These are phyloP conservation scores for Watsonalla binaria DNA, from an alignment of 2,888 invertebrate genomes.

Conservation along the genomic window DNA sequence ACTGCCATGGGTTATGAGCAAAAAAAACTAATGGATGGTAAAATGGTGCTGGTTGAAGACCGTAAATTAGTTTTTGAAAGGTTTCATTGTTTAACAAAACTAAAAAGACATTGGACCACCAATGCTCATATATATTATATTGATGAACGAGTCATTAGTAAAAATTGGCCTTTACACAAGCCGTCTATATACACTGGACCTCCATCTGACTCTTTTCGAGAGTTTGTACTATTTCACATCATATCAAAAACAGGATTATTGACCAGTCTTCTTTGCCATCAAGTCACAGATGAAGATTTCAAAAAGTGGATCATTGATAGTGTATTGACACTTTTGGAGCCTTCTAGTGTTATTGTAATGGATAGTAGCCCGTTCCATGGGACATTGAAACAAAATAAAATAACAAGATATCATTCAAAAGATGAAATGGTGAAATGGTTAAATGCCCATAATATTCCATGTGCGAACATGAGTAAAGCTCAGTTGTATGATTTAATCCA, in stretches of 20 bases:
- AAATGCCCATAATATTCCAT: conserved; percentile 38
- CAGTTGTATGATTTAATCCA: conserved; percentile 41
- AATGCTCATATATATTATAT: conserved; percentile 35
- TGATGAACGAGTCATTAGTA: conserved; percentile 36
- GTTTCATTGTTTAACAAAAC: conserved; percentile 36
- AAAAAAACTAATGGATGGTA: conserved; percentile 19
- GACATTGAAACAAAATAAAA: conserved; percentile 12
- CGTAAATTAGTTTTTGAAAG: conserved; percentile 43
- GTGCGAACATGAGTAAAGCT: conserved; percentile 35
- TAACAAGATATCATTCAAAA: conserved; percentile 43
- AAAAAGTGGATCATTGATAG: conserved; percentile 47
- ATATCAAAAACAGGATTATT: conserved; percentile 28
- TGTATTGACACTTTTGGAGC: conserved; percentile 26
- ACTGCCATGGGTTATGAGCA: conserved; percentile 27
- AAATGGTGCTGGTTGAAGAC: conserved; percentile 37
- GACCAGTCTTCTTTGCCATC: conserved; percentile 33
- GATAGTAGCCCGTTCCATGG: conserved; percentile 34
- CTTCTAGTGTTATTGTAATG: conserved; percentile 38
- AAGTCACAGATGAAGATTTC: conserved; percentile 27
- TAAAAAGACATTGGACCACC: conserved; percentile 24
- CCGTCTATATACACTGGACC: conserved; percentile 5
- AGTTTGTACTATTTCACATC: conserved; percentile 32
- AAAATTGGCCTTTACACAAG: conserved; percentile 19
- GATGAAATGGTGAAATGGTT: conserved; percentile 42
- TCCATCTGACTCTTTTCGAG: conserved; percentile 5